Percentiles rank a stretch among this genome's conserved stretches.
Evolutionary conservation across 1,140 invertebrate genomes (phyloP).

Genomic region (Macrocentrus cingulum): DNA sequence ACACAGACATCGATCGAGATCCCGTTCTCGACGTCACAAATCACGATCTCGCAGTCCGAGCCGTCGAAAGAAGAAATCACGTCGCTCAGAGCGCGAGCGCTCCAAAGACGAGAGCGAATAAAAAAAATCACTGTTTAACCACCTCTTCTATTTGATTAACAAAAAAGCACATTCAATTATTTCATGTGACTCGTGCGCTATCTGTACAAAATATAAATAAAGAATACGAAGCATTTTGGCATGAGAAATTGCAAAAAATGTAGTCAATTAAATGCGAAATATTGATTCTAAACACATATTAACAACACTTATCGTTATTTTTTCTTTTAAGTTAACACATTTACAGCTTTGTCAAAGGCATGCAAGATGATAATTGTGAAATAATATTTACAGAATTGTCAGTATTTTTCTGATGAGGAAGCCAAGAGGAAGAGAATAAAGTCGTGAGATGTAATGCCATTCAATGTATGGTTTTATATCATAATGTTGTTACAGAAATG

Average conservation of each 20-base stretch:
- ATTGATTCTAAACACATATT: no score
- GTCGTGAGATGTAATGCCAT: conserved; percentile 39
- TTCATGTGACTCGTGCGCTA: background rate
- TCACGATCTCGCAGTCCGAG: conserved; percentile 65
- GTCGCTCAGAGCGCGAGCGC: conserved; percentile 60
- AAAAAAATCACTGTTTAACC: conserved; percentile 24
- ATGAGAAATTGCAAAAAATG: background rate
- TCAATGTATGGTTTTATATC: conserved; percentile 58
- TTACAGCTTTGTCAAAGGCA: no score
- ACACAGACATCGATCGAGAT: conserved; percentile 63
- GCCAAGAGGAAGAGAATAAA: conserved; percentile 18
- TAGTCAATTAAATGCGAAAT: no score
- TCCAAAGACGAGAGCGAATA: conserved; percentile 65
- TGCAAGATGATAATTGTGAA: no score
- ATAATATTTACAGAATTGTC: no score
- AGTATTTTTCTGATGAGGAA: background rate
- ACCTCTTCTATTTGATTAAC: conserved; percentile 7
- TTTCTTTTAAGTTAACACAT: no score
- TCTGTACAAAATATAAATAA: conserved; percentile 5
- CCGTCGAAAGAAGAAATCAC: conserved; percentile 67
- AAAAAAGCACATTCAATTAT: background rate
- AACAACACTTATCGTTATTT: no score
- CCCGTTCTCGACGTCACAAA: conserved; percentile 60
- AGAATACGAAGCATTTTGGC: background rate
- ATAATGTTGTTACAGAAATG: conserved; percentile 58